Base-by-base conservation (phyloP, 2,797 vertebrate genomes). In the Lutjanus argentimaculatus region DNA sequence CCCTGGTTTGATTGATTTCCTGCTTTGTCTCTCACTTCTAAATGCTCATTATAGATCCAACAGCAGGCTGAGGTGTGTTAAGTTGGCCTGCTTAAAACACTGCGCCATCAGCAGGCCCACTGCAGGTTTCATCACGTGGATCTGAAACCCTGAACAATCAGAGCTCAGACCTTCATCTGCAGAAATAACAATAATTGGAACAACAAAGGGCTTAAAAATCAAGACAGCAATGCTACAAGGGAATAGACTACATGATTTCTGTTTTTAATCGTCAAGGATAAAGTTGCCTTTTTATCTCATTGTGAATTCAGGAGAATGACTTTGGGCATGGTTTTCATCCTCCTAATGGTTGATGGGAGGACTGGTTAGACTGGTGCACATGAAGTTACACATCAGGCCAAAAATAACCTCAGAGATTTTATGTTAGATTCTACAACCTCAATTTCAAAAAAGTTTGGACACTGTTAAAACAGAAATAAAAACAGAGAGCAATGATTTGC, bases 1-100 rank as follows among this genome's bases (percentile, higher is more conserved):
- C 67, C 67, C 66, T 89, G 71, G 67, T 85, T 64, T 80, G 53
- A 80, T 87, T 82, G 78, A 73, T 85, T 80, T 73, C 79, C 79
- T 68, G 49, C 67, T 72, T 72, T 81, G 51, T 61, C 72, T 77
- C 61, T 67, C 46, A 58, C 71, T 67, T 57, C 67, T 66, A 51
- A 87, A 84, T n/a, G 51, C 67, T 83, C 21, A 8, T 63, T 72
- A 75, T 57, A 64, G 79, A 75, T 77, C 58, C 49, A 19, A 36
- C 55, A 51, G 10, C 72, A 76, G 66, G 67, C 67, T 1, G 56
- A 72, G 79, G 62, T 57, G 64, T 62, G 51, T 83, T 36, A 30
- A 22, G 49, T 69, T 8, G 25, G 36, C 16, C 51, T 25, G 15
- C 48, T 72, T 45, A 30, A 36, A 58, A 62, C 42, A 6, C 64